phyloP scores from a whole-genome alignment of 2,797 vertebrate species.

The Brachymystax lenok region DNA sequence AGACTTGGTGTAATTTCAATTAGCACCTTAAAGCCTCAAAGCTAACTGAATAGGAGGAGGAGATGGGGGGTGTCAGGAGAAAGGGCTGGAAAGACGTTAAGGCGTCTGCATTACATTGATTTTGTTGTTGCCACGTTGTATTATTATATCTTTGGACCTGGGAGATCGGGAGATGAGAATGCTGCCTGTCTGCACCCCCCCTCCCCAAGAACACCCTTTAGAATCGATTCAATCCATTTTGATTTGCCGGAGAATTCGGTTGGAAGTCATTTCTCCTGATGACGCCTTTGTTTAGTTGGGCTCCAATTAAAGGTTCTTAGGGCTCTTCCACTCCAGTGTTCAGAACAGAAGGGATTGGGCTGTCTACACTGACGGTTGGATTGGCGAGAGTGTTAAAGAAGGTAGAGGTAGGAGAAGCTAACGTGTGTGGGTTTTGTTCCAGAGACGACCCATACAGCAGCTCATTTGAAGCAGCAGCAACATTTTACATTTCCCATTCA shows the following conservation, averaged over 20 bases:
- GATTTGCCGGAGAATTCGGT: slow-evolving; percentile 22
- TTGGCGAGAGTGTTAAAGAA: slow-evolving; percentile 9
- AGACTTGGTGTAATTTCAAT: slow-evolving; percentile 54
- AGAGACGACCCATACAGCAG: too few relatives aligned
- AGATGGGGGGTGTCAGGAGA: neutral
- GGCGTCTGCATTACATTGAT: slow-evolving; percentile 5
- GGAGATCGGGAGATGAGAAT: neutral
- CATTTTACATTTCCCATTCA: too few relatives aligned
- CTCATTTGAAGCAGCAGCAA: too few relatives aligned
- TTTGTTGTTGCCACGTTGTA: slow-evolving; percentile 13
- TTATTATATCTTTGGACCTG: slow-evolving; percentile 12
- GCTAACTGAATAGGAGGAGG: slow-evolving; percentile 1
- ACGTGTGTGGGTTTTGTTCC: too few relatives aligned
- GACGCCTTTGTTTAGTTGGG: slow-evolving; percentile 23
- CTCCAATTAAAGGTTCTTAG: slow-evolving; percentile 15
- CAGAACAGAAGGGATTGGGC: neutral
- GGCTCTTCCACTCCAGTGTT: neutral
- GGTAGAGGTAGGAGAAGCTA: slow-evolving; percentile 8
- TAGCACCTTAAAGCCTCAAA: slow-evolving; percentile 45
- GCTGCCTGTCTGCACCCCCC: neutral
- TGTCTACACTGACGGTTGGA: neutral
- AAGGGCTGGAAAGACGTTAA: slow-evolving; percentile 6
- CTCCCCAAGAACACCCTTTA: neutral
- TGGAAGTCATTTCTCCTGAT: slow-evolving; percentile 29
- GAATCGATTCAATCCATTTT: slow-evolving; percentile 28